Base-by-base conservation (phyloP, 2,888 invertebrate species). In the Sthenelais limicola region DNA sequence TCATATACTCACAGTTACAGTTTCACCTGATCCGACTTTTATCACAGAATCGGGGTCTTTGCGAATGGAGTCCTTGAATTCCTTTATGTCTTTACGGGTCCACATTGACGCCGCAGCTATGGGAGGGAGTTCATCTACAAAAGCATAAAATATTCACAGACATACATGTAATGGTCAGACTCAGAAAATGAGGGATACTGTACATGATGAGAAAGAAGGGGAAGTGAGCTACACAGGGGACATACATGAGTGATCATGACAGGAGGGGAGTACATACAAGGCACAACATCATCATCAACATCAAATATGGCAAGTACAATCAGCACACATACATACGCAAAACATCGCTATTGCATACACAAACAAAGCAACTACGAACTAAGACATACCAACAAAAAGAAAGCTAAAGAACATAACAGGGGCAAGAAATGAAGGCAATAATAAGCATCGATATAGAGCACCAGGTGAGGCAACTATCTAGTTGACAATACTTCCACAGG, bases 11-110 rank as follows among this genome's bases (percentile, higher is more conserved):
- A 98, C 96, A 49, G 98, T 98, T 35, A 98, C 94, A 0, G 96
- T 97, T 89, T 99, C 98, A 0, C 99, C 99, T 87, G 98, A 98
- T 0, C 96, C 96, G 69, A 99, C 95, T 84, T 94, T 93, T 76
- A 99, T 94, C 32, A 95, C 92, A 18, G 98, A 94, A 86, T 98
- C 96, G n/a, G 93, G 93, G 80, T 88, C 88, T 77, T 92, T 92
- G 51, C 91, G 90, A 12, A 98, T 94, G 0, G 94, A 92, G 76
- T 93, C 92, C 88, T 99, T 99, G 89, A 99, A 99, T 82, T 92
- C 92, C 48, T 91, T 91, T 43, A 98, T 92, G 79, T 97, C 96
- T 84, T 92, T 91, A 47, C 95, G 91, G 0, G 97, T 99, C 99
- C 99, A 99, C 94, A 99, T 96, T 76, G 94, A 94, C 0, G 98